Evolutionary conservation across 2,888 invertebrate genomes (phyloP).

Genomic region (Trissoscelio sp.): DNA sequence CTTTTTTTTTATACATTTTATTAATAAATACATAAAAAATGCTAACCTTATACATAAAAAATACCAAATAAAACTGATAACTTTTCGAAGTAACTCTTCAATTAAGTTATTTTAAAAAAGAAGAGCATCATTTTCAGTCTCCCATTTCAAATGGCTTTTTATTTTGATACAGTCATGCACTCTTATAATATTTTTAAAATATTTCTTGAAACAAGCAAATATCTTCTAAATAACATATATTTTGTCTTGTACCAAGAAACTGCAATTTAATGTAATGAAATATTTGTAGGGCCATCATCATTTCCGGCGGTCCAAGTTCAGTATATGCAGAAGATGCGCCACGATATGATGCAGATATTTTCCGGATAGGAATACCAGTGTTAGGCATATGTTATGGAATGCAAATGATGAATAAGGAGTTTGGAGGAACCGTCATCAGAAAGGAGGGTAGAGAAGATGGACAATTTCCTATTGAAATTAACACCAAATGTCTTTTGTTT

Average conservation of each 20-base stretch:
- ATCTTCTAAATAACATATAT: too few relatives aligned
- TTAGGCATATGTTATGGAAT: constrained; percentile 99
- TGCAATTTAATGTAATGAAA: constrained; percentile 2
- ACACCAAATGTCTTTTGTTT: constrained; percentile 94
- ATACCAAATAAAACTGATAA: too few relatives aligned
- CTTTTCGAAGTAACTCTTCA: too few relatives aligned
- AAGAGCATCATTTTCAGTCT: constrained; percentile 14
- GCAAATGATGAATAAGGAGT: constrained; percentile 99
- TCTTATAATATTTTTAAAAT: too few relatives aligned
- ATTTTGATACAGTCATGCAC: too few relatives aligned
- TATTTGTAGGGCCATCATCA: constrained; percentile 93
- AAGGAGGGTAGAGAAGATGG: constrained; percentile 97
- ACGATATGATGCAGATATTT: constrained; percentile 96
- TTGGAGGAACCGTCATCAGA: constrained; percentile 94
- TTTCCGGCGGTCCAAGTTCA: constrained; percentile 98
- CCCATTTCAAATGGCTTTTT: too few relatives aligned
- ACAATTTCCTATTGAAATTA: constrained; percentile 94
- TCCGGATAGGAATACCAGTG: constrained; percentile 97
- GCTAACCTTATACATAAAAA: too few relatives aligned
- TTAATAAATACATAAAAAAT: too few relatives aligned
- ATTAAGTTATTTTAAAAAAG: neutral
- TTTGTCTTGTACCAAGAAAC: too few relatives aligned
- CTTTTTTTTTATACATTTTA: too few relatives aligned
- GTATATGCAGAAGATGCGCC: constrained; percentile 98
- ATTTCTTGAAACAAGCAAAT: too few relatives aligned